Evolutionary conservation across 1,140 invertebrate species (phyloP).

Genomic region (Rhizoglyphus robini): DNA sequence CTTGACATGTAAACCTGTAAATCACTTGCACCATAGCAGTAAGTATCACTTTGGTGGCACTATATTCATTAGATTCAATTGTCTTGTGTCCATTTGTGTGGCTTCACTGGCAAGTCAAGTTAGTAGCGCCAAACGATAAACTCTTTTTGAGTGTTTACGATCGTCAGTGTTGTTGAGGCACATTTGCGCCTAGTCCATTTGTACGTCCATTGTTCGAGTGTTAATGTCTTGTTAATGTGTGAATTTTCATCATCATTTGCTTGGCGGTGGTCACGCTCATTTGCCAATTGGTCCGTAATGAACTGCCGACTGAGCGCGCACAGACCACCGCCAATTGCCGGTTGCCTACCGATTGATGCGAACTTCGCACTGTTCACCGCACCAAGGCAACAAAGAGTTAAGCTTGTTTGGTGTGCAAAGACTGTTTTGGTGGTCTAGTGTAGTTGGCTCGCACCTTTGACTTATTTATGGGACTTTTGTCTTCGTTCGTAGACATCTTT

Average conservation of each 20-base stretch:
- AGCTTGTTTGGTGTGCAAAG: neutral
- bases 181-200: too few relatives aligned
- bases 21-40: too few relatives aligned
- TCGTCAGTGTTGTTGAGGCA: too few relatives aligned
- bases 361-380: neutral
- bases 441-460: neutral
- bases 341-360: neutral
- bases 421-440: slow-evolving; percentile 3
- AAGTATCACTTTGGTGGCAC: too few relatives aligned
- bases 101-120: too few relatives aligned
- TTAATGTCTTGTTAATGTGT: slow-evolving; percentile 12
- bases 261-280: neutral
- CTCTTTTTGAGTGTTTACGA: too few relatives aligned
- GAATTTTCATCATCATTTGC: neutral
- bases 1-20: too few relatives aligned
- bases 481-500: neutral
- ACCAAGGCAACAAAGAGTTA: neutral
- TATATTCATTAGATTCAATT: too few relatives aligned
- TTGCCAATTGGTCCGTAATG: neutral
- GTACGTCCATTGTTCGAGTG: neutral
- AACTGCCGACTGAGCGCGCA: too few relatives aligned
- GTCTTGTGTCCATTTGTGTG: too few relatives aligned
- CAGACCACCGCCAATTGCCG: too few relatives aligned
- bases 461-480: neutral
- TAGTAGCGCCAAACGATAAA: too few relatives aligned